These are phyloP conservation scores for Drosophila sproati DNA, from an alignment of 1,140 invertebrate genomes.

Conservation along the genomic window DNA sequence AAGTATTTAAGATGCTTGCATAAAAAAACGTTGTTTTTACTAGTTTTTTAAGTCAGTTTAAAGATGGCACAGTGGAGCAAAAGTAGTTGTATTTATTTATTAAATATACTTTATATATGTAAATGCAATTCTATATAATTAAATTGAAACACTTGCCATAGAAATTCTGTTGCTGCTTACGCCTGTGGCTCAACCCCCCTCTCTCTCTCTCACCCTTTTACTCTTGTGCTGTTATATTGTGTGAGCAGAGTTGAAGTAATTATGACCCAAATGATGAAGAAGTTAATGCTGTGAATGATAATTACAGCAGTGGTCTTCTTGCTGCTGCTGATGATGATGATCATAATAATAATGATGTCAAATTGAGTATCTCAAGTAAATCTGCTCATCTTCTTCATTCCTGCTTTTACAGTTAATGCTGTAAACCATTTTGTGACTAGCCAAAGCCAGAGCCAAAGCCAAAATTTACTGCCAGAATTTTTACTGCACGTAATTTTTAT, in stretches of 20 bases:
- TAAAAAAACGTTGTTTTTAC: too few relatives aligned
- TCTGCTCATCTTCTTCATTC: constrained; percentile 36
- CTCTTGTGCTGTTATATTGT: constrained; percentile 29
- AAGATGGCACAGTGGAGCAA: too few relatives aligned
- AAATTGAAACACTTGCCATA: not conserved
- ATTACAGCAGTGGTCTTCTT: constrained; percentile 22
- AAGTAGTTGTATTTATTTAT: too few relatives aligned
- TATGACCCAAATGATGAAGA: constrained; percentile 43
- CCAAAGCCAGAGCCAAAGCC: constrained; percentile 6
- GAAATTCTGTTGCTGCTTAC: constrained; percentile 5
- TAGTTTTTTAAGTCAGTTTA: too few relatives aligned
- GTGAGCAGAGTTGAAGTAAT: constrained; percentile 26
- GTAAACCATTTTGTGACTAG: constrained; percentile 24
- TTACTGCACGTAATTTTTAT: constrained; percentile 59
- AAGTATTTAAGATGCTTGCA: not conserved
- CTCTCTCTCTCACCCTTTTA: not conserved
- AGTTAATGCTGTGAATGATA: constrained; percentile 35
- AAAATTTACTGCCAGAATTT: constrained; percentile 49
- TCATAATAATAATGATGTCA: constrained; percentile 22
- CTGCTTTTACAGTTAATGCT: constrained; percentile 64
- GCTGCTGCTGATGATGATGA: constrained; percentile 25
- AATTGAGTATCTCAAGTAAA: constrained; percentile 22
- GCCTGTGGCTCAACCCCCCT: constrained; percentile 16
- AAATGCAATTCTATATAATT: too few relatives aligned
- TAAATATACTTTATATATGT: too few relatives aligned